Base-by-base conservation (phyloP, 1,140 invertebrate genomes). In the Helicoverpa armigera region DNA sequence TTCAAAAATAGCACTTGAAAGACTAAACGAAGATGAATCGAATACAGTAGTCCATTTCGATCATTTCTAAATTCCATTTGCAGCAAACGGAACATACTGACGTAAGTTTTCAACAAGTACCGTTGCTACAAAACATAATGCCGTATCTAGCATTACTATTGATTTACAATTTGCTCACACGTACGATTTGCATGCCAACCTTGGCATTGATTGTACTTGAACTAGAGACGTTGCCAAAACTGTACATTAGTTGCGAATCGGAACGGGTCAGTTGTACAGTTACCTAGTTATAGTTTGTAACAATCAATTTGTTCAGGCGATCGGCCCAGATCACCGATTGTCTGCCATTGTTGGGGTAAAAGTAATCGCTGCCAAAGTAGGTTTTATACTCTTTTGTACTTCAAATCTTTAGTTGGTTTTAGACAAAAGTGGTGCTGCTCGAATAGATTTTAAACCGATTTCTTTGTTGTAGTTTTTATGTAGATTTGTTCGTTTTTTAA, bases 161-260 rank as follows among this genome's bases (percentile, higher is more conserved):
- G 69, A 72, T 73, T 72, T 35, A 48, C 56, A 75, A 75, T 75
- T 18, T 29, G n/a, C 31, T 60, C 56, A 51, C 58, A 61, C 43
- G 54, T 51, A 29, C 69, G 18, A 31, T 72, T 53, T 31, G 69
- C 12, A 72, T 31, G 50, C 58, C 58, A 75, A 50, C 73, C 73
- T 75, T 75, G 73, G 73, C 73, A 75, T 75, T 75, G 63, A 67
- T 67, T 23, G 58, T 60, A 50, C 73, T 43, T 61, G 73, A 75
- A 75, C 73, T 43, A 72, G 48, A 72, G 50, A 23, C 73, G 58
- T 14, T 75, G 73, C 73, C 73, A 75, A 75, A 75, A 75, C 70
- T 61, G 58, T 75, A 75, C 35, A 61, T 74, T 72, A 50, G 48
- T 70, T 53, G 67, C 50, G 50, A 69, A 69, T 69, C 65, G 16